Base-by-base conservation (phyloP, 1,140 invertebrate species). In the Asobara japonica region DNA sequence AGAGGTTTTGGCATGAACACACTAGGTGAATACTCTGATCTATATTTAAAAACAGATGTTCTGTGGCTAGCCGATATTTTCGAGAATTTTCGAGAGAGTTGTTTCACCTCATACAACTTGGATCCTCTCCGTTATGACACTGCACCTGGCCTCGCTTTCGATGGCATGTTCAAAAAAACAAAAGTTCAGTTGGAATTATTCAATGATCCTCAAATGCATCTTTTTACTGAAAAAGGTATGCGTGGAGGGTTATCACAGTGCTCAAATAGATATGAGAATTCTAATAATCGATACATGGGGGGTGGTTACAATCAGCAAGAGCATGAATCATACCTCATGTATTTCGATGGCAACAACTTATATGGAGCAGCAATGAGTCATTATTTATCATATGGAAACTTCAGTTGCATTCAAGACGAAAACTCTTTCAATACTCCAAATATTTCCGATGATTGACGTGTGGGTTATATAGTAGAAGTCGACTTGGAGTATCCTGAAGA, bases 21-120 rank as follows among this genome's bases (percentile, higher is more conserved):
- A 60, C 75, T 87, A 74, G 73, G 75, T 10, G 82, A 88, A 68
- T 88, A 86, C 76, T 79, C 77, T 6, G 79, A 88, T 73, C 56
- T 85, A 8, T 88, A 87, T 78, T 48, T 86, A 18, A 84, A 64
- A 30, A 29, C 61, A n/a, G 61, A 64, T 31, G 61, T 64, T 3
- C 8, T 64, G 8, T 31, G 30, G 25, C 16, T 64, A 7, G 64
- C 64, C 2, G 64, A 65, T 38, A 36, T 65, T 25, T 65, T 65
- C 20, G 31, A 65, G 20, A 65, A 38, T 65, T 65, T 65, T 13
- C 64, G 30, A 13, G 13, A 38, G 3, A 65, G 7, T 38, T 65
- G 64, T 20, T 16, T 25, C 13, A 36, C 10, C 10, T 18, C 11
- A 10, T 65, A 65, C 20, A 18, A 36, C 18, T 20, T 65, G 5